Percentiles rank a stretch among this genome's conserved stretches.
phyloP scores from a whole-genome alignment of 2,797 vertebrate genomes.

The Xerus rutilus region DNA sequence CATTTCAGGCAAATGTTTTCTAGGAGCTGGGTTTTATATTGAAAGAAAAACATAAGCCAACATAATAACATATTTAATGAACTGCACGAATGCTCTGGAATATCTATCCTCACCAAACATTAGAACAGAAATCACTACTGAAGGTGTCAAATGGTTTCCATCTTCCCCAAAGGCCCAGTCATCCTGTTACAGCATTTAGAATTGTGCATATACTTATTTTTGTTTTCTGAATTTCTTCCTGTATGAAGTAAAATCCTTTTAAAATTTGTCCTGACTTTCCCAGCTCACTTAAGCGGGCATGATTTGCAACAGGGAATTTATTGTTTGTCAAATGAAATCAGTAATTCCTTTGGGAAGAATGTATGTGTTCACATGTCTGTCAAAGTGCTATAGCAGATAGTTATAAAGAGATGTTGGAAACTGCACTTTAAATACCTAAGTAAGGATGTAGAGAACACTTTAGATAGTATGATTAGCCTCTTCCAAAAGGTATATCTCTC shows the following conservation, averaged over 20 bases:
- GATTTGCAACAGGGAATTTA: slow-evolving; percentile 24
- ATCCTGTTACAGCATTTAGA: slow-evolving; percentile 14
- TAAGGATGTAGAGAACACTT: slow-evolving; percentile 21
- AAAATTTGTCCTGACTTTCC: slow-evolving; percentile 57
- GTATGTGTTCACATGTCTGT: background rate
- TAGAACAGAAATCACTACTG: slow-evolving; percentile 66
- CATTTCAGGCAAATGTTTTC: slow-evolving; percentile 80
- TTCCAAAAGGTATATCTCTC: slow-evolving; percentile 10
- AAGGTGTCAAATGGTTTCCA: slow-evolving; percentile 62
- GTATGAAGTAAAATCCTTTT: slow-evolving; percentile 41
- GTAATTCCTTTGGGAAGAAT: slow-evolving; percentile 12
- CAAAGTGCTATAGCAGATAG: background rate
- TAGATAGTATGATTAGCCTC: background rate
- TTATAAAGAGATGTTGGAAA: slow-evolving; percentile 45
- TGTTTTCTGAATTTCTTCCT: slow-evolving; percentile 62
- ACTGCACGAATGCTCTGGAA: slow-evolving; percentile 61
- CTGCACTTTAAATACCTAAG: background rate
- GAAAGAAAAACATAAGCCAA: slow-evolving; percentile 77
- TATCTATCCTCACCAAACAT: slow-evolving; percentile 65
- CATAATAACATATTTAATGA: slow-evolving; percentile 79
- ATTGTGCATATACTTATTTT: slow-evolving; percentile 51
- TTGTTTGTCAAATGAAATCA: slow-evolving; percentile 64
- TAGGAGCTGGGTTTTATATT: slow-evolving; percentile 76
- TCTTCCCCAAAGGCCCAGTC: slow-evolving; percentile 24
- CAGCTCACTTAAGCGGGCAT: slow-evolving; percentile 33